Evolutionary conservation across 2,113 vertebrate species (phyloP).

Genomic region (Ahaetulla prasina): DNA sequence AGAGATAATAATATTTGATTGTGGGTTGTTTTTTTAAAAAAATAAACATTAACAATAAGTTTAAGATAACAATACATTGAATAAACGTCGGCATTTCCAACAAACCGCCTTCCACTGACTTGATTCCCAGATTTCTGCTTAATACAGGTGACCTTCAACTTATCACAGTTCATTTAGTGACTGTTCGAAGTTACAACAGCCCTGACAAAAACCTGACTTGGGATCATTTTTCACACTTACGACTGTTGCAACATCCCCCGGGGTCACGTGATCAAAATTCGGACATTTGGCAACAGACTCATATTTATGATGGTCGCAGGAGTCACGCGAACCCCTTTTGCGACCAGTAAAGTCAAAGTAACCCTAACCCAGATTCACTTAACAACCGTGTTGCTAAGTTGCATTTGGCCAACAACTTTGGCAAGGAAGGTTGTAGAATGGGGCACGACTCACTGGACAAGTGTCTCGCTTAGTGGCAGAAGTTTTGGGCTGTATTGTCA

Average conservation of each 20-base stretch:
- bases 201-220: background rate
- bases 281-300: background rate
- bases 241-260: background rate
- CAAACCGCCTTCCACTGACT: background rate
- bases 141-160: background rate
- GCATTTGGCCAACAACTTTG: background rate
- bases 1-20: background rate
- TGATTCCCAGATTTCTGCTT: background rate
- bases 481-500: background rate
- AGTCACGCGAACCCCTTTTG: no score
- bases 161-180: background rate
- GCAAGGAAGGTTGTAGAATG: background rate
- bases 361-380: background rate
- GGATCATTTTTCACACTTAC: background rate
- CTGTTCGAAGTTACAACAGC: background rate
- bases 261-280: background rate
- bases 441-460: no score
- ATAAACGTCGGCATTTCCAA: background rate
- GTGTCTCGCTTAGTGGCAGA: no score
- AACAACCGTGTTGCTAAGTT: background rate
- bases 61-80: background rate
- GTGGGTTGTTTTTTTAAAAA: background rate
- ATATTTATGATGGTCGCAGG: background rate
- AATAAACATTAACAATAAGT: background rate
- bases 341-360: background rate